Conservation (phyloP, 2,797 vertebrate species). For the Psittacula derbiana region DNA sequence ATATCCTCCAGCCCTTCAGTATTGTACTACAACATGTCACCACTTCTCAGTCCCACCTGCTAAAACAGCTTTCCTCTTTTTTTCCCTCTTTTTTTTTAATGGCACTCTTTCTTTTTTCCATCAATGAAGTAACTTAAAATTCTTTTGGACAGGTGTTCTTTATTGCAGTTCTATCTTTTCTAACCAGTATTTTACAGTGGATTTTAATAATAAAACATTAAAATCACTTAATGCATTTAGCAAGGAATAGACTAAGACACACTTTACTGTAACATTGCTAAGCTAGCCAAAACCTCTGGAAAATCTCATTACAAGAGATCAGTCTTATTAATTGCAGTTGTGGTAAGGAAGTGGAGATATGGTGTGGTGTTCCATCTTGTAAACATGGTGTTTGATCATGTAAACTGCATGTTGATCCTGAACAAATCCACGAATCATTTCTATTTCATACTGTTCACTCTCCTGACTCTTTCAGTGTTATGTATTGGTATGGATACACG, state of each 20-base stretch:
- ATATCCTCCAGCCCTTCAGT: background rate
- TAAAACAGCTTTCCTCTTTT: background rate
- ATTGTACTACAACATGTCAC: slow-evolving; percentile 55
- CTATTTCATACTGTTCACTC: background rate
- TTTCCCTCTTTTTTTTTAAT: background rate
- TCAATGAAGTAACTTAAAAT: background rate
- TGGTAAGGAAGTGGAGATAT: background rate
- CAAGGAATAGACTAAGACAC: background rate
- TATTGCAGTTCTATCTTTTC: background rate
- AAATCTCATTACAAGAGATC: background rate
- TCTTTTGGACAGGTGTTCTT: background rate
- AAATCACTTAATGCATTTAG: background rate
- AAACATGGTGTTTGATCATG: background rate
- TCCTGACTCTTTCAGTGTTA: background rate
- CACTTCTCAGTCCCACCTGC: slow-evolving; percentile 52
- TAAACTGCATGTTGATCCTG: background rate
- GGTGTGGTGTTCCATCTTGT: background rate
- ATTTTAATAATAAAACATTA: background rate
- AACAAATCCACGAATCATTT: background rate
- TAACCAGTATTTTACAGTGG: background rate
- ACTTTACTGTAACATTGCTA: background rate
- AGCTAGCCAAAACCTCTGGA: background rate
- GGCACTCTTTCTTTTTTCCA: background rate
- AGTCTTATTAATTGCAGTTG: background rate
- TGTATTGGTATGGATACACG: no score